These are phyloP conservation scores for Ptychodera flava DNA, from an alignment of 35 echinoderm and acorn worm species.

Conservation along the genomic window DNA sequence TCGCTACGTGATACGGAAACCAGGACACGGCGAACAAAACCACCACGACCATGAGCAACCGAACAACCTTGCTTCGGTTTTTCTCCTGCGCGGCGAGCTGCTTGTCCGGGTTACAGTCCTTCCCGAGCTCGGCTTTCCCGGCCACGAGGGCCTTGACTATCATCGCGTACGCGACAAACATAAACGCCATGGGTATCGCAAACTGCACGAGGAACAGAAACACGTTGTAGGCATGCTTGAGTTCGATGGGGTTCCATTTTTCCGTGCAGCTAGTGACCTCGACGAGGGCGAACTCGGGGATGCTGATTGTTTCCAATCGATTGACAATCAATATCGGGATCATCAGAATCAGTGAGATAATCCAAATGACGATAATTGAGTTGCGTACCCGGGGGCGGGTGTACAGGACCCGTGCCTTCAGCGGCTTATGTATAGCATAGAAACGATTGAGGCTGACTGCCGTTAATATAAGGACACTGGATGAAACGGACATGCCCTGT, in stretches of 20 bases:
- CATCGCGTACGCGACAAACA: slow-evolving; percentile 19
- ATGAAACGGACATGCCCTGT: slow-evolving; percentile 55
- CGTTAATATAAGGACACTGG: slow-evolving; percentile 77
- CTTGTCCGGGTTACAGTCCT: slow-evolving; percentile 17
- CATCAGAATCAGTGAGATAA: slow-evolving; percentile 41
- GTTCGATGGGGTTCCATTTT: background rate
- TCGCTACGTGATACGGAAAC: slow-evolving; percentile 23
- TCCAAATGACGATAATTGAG: slow-evolving; percentile 45
- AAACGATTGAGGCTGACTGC: slow-evolving; percentile 73
- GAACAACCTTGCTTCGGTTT: slow-evolving; percentile 53
- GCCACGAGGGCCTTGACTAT: background rate
- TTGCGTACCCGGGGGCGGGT: slow-evolving; percentile 46
- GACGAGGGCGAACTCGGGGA: background rate
- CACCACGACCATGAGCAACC: slow-evolving; percentile 40
- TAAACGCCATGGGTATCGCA: slow-evolving; percentile 57
- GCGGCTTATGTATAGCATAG: slow-evolving; percentile 87
- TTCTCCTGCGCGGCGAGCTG: slow-evolving; percentile 24
- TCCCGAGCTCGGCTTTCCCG: background rate
- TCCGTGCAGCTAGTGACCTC: slow-evolving; percentile 31
- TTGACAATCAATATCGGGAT: slow-evolving; percentile 26
- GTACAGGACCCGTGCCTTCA: slow-evolving; percentile 49
- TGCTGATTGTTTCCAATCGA: slow-evolving; percentile 6
- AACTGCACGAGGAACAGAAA: slow-evolving; percentile 58
- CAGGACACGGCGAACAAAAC: slow-evolving; percentile 27
- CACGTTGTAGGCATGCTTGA: slow-evolving; percentile 21